phyloP scores from a whole-genome alignment of 2,797 vertebrate species.

The Spea hammondii region DNA sequence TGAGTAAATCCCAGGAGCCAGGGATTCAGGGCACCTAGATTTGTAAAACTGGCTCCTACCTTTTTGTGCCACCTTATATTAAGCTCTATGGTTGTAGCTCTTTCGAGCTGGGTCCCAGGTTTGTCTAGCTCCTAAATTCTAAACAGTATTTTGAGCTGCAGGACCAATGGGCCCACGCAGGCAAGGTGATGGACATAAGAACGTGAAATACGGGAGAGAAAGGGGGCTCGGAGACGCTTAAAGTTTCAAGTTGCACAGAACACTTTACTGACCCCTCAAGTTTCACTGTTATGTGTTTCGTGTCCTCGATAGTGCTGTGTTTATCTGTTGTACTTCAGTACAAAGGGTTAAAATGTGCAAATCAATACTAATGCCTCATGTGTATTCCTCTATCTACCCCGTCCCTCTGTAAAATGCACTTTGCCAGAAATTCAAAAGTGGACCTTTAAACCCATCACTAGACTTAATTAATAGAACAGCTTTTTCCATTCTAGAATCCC shows the following conservation, averaged over 20 bases:
- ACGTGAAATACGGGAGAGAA: too few relatives aligned
- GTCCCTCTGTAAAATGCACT: conserved; percentile 13
- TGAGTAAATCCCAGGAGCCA: too few relatives aligned
- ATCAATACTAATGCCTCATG: not conserved
- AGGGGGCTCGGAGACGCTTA: not conserved
- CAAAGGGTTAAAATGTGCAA: conserved; percentile 24
- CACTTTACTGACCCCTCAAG: conserved; percentile 50
- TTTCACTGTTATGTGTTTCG: conserved; percentile 47
- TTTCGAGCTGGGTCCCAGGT: too few relatives aligned
- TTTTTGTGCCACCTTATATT: too few relatives aligned
- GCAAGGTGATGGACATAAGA: too few relatives aligned
- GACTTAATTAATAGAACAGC: conserved; percentile 8
- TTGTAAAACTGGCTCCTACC: too few relatives aligned
- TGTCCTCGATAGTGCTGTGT: conserved; percentile 39
- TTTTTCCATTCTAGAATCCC: conserved; percentile 17
- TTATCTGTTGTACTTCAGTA: conserved; percentile 40
- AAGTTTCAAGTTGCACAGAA: conserved; percentile 39
- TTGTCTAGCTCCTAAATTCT: too few relatives aligned
- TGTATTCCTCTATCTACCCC: not conserved
- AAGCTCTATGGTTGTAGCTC: too few relatives aligned
- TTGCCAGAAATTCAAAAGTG: conserved; percentile 10
- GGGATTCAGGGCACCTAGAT: too few relatives aligned
- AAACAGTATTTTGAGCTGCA: too few relatives aligned
- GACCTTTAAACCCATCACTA: conserved; percentile 1
- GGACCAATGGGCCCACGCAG: too few relatives aligned